Percentiles rank a stretch among this genome's conserved stretches.
phyloP scores from a whole-genome alignment of 2,888 invertebrate species.

The Tethea ocularis region DNA sequence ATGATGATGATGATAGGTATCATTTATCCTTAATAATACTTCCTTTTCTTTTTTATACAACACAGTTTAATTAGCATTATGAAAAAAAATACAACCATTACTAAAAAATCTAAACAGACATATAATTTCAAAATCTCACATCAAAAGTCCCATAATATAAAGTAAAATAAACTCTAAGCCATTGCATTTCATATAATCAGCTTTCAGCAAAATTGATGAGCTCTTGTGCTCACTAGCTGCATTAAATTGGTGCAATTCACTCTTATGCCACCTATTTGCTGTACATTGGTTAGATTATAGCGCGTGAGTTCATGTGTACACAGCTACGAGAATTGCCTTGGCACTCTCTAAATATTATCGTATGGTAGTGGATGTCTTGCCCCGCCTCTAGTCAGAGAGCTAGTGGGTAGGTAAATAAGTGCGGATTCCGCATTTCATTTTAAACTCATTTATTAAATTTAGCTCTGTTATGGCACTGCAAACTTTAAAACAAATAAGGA shows the following conservation, averaged over 20 bases:
- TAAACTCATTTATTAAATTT: no score
- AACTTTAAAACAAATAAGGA: no score
- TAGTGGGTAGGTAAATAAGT: neutral
- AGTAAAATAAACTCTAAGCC: neutral
- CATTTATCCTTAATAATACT: no score
- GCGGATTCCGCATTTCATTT: no score
- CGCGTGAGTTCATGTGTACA: neutral
- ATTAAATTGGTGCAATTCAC: neutral
- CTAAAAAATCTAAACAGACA: no score
- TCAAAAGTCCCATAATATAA: neutral
- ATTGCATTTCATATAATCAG: neutral
- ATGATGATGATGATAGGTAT: no score
- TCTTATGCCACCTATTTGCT: neutral
- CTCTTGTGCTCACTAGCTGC: neutral
- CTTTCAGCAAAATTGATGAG: neutral
- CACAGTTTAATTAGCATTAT: neutral
- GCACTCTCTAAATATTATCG: constrained; percentile 1
- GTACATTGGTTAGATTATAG: neutral
- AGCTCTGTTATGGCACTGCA: no score
- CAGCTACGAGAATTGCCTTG: neutral
- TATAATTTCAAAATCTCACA: no score
- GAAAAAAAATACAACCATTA: no score
- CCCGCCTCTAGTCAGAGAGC: neutral
- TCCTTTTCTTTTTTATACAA: no score
- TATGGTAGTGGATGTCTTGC: neutral